Conservation (phyloP, 1,140 invertebrate genomes). For the Cotesia glomerata region DNA sequence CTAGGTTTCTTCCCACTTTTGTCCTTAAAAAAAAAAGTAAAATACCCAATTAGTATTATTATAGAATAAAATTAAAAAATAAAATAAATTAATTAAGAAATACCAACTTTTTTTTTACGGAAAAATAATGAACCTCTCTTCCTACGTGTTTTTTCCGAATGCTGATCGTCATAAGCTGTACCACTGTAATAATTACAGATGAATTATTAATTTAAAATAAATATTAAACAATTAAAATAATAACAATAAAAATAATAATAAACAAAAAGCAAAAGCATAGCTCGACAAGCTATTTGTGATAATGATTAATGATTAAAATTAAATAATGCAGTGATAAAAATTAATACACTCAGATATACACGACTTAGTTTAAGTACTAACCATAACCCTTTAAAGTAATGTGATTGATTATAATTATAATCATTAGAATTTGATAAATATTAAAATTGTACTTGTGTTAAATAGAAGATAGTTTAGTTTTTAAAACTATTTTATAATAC, state of each 20-base stretch:
- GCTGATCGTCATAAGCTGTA: conserved; percentile 73
- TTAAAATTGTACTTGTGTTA: too few relatives aligned
- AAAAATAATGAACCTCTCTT: conserved; percentile 90
- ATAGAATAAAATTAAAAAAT: conserved; percentile 2
- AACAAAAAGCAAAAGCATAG: not conserved
- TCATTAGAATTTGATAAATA: too few relatives aligned
- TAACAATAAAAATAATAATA: not conserved
- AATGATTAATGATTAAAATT: not conserved
- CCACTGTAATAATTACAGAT: conserved; percentile 43
- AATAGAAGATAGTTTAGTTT: not conserved
- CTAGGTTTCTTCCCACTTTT: conserved; percentile 58
- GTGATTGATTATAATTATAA: not conserved
- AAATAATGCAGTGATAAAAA: not conserved
- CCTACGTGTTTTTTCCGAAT: conserved; percentile 78
- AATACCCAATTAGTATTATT: not conserved
- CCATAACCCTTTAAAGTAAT: not conserved
- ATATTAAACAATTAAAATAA: not conserved
- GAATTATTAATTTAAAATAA: not conserved
- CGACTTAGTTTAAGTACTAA: not conserved
- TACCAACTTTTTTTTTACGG: conserved; percentile 80
- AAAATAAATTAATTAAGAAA: conserved; percentile 17
- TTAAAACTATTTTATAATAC: not conserved
- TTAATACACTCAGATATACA: conserved; percentile 5
- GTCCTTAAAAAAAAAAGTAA: conserved; percentile 43
- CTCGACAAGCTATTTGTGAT: not conserved